Evolutionary conservation across 30 jellyfish, hydroid and myxozoan genomes (phyloP).

Genomic region (Mastigias papua): DNA sequence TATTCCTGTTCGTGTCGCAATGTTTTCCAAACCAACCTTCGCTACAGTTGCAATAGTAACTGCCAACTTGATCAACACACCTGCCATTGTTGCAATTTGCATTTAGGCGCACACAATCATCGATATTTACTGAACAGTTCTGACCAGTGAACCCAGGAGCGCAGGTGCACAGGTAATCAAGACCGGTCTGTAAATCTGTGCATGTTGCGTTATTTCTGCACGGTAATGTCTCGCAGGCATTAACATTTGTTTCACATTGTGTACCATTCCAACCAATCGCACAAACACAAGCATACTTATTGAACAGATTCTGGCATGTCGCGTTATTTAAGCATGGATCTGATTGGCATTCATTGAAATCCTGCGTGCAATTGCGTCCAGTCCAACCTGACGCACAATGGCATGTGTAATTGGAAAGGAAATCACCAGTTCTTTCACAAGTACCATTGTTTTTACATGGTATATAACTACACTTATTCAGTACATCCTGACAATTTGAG

Average conservation of each 20-base stretch:
- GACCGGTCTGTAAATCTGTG: slow-evolving; percentile 58
- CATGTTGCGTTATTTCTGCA: slow-evolving; percentile 84
- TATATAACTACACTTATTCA: slow-evolving; percentile 56
- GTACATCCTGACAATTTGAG: slow-evolving; percentile 62
- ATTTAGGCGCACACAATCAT: slow-evolving; percentile 69
- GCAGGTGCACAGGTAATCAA: slow-evolving; percentile 82
- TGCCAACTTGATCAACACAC: slow-evolving; percentile 81
- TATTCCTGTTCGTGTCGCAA: slow-evolving; percentile 68
- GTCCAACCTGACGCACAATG: slow-evolving; percentile 86
- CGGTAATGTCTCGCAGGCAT: slow-evolving; percentile 76
- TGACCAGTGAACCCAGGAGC: slow-evolving; percentile 75
- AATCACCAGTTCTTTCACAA: slow-evolving; percentile 75
- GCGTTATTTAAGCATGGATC: slow-evolving; percentile 78
- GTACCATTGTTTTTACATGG: slow-evolving; percentile 90
- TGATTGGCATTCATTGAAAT: slow-evolving; percentile 76
- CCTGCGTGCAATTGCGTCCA: slow-evolving; percentile 85
- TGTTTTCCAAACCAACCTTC: slow-evolving; percentile 73
- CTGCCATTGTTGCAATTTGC: slow-evolving; percentile 85
- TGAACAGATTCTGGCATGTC: slow-evolving; percentile 71
- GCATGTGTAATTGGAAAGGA: slow-evolving; percentile 72
- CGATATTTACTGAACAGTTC: slow-evolving; percentile 70
- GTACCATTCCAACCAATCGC: slow-evolving; percentile 84
- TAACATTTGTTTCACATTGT: slow-evolving; percentile 66
- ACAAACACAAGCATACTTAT: slow-evolving; percentile 71
- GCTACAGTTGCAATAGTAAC: slow-evolving; percentile 81